These are phyloP conservation scores for Pachyrhynchus sulphureomaculatus DNA, from an alignment of 1,140 invertebrate species.

Conservation along the genomic window DNA sequence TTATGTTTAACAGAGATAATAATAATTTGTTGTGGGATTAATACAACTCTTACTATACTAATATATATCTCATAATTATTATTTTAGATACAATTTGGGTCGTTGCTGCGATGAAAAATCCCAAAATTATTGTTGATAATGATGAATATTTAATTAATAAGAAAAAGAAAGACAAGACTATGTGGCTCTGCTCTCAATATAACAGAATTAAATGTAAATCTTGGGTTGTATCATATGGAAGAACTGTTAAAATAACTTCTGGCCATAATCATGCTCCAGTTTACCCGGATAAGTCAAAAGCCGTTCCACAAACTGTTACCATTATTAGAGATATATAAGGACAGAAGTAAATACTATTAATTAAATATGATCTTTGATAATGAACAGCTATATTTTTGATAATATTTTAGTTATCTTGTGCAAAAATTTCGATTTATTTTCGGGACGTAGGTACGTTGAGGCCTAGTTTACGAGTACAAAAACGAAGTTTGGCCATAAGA, in stretches of 20 bases:
- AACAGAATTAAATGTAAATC: constrained; percentile 38
- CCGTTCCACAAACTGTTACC: not conserved
- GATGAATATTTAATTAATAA: constrained; percentile 32
- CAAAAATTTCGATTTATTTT: too few relatives aligned
- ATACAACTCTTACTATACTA: too few relatives aligned
- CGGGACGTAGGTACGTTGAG: too few relatives aligned
- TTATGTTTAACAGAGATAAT: too few relatives aligned
- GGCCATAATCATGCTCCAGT: constrained; percentile 36
- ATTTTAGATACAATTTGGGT: constrained; percentile 37
- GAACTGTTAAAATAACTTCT: constrained; percentile 33
- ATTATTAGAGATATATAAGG: constrained; percentile 1
- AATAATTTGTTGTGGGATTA: too few relatives aligned
- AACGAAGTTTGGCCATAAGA: too few relatives aligned
- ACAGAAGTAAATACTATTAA: too few relatives aligned
- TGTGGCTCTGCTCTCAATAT: constrained; percentile 37
- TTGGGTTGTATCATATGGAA: constrained; percentile 33
- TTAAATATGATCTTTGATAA: too few relatives aligned
- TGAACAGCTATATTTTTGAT: too few relatives aligned
- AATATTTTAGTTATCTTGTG: too few relatives aligned
- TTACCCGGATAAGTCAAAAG: not conserved
- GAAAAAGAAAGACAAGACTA: constrained; percentile 27
- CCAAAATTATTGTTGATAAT: constrained; percentile 35
- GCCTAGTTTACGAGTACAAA: too few relatives aligned
- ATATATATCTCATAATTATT: too few relatives aligned
- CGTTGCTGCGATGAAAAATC: constrained; percentile 32